phyloP scores from a whole-genome alignment of 2,888 invertebrate species.

The Escarpia spicata region DNA sequence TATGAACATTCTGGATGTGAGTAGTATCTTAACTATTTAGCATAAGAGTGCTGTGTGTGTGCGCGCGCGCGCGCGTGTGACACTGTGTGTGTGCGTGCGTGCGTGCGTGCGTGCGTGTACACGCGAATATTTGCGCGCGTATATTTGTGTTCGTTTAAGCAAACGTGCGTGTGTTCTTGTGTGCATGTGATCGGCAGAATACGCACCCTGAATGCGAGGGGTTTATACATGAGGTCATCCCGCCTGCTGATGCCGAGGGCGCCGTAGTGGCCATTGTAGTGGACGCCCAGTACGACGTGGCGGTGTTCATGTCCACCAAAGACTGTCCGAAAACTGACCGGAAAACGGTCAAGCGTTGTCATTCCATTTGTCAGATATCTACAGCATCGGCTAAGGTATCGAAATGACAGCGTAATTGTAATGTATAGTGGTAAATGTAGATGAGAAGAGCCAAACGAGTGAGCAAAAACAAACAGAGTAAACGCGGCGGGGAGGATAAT shows the following conservation, averaged over 20 bases:
- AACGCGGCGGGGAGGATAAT: no score
- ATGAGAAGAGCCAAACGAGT: no score
- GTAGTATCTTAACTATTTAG: no score
- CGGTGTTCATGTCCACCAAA: constrained; percentile 59
- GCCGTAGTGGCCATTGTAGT: constrained; percentile 61
- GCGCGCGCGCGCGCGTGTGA: not conserved
- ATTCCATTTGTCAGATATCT: constrained; percentile 64
- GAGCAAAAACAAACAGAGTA: no score
- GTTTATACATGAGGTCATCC: constrained; percentile 65
- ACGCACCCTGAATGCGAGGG: constrained; percentile 58
- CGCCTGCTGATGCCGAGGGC: constrained; percentile 65
- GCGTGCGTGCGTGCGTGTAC: no score
- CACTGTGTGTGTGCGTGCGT: not conserved
- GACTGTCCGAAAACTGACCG: constrained; percentile 64
- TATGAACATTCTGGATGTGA: no score
- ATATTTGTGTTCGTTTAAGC: no score
- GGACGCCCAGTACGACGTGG: constrained; percentile 65
- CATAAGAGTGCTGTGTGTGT: no score
- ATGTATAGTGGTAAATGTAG: not conserved
- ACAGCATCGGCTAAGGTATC: not conserved
- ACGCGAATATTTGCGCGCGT: not conserved
- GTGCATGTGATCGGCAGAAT: not conserved
- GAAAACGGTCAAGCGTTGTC: constrained; percentile 62
- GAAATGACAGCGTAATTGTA: not conserved
- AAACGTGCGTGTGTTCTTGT: not conserved